Percentiles rank a stretch among this genome's conserved stretches.
phyloP scores from a whole-genome alignment of 2,888 invertebrate species.

The Troglohyphantes excavatus region DNA sequence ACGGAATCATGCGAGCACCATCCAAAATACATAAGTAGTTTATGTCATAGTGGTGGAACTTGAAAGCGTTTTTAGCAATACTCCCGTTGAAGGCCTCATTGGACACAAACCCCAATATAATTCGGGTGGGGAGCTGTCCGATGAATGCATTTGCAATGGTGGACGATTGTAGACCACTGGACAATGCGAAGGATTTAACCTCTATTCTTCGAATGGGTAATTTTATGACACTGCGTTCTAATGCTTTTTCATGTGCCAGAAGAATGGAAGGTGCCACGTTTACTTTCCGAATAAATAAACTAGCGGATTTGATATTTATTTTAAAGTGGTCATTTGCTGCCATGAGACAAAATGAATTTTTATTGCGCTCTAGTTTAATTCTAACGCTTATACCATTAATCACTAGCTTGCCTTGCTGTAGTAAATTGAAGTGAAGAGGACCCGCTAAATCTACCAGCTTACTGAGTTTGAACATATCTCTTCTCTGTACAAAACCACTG shows the following conservation, averaged over 20 bases:
- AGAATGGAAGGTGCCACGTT: slow-evolving; percentile 30
- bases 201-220: slow-evolving; percentile 26
- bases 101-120: slow-evolving; percentile 33
- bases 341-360: slow-evolving; percentile 36
- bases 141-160: slow-evolving; percentile 52
- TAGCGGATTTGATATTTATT: neutral
- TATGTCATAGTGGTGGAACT: slow-evolving; percentile 31
- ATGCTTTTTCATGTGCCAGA: slow-evolving; percentile 57
- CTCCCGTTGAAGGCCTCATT: slow-evolving; percentile 50
- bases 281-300: slow-evolving; percentile 41
- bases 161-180: neutral
- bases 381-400: slow-evolving; percentile 34
- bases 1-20: slow-evolving; percentile 10
- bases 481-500: neutral
- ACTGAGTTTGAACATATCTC: neutral
- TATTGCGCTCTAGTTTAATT: slow-evolving; percentile 31
- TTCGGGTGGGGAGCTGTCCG: slow-evolving; percentile 10
- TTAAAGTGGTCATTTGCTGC: neutral
- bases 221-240: slow-evolving; percentile 35
- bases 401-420: slow-evolving; percentile 29
- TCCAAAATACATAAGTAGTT: slow-evolving; percentile 24
- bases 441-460: slow-evolving; percentile 24
- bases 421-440: slow-evolving; percentile 41
- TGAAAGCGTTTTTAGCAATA: slow-evolving; percentile 27
- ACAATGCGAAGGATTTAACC: slow-evolving; percentile 35